Conservation (phyloP, 2,888 invertebrate species). For the Lymantria monacha region DNA sequence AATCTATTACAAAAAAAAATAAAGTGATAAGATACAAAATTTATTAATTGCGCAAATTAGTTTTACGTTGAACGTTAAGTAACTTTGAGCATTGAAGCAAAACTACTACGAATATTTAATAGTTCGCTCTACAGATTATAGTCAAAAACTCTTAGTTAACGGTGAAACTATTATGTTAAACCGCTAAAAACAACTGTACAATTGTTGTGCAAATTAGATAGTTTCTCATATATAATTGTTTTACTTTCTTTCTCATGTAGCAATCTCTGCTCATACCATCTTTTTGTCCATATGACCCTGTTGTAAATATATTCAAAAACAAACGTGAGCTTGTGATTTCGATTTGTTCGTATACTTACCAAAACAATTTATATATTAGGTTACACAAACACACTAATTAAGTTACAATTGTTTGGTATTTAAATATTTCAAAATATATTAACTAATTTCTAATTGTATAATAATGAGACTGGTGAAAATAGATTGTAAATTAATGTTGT, state of each 20-base stretch:
- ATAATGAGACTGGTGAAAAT: constrained; percentile 1
- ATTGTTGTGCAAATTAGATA: constrained; percentile 53
- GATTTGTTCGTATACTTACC: constrained; percentile 1
- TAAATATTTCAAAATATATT: neutral
- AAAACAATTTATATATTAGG: neutral
- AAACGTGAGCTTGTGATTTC: constrained; percentile 5
- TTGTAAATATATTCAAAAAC: constrained; percentile 11
- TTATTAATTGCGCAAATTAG: too few relatives aligned
- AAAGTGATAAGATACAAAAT: too few relatives aligned
- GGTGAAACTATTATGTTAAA: constrained; percentile 32
- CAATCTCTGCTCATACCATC: constrained; percentile 15
- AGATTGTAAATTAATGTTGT: too few relatives aligned
- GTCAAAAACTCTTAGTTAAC: constrained; percentile 18
- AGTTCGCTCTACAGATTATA: too few relatives aligned
- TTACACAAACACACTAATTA: constrained; percentile 4
- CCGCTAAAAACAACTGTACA: constrained; percentile 17
- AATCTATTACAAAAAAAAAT: too few relatives aligned
- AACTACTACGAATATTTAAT: too few relatives aligned
- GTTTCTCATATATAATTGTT: constrained; percentile 42
- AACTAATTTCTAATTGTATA: too few relatives aligned
- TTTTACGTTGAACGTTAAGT: too few relatives aligned
- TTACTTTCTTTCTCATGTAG: constrained; percentile 41
- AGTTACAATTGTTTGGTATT: constrained; percentile 1
- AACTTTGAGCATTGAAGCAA: too few relatives aligned
- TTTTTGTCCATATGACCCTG: constrained; percentile 21